Evolutionary conservation across 2,797 vertebrate species (phyloP).

Genomic region (Salmo trutta): DNA sequence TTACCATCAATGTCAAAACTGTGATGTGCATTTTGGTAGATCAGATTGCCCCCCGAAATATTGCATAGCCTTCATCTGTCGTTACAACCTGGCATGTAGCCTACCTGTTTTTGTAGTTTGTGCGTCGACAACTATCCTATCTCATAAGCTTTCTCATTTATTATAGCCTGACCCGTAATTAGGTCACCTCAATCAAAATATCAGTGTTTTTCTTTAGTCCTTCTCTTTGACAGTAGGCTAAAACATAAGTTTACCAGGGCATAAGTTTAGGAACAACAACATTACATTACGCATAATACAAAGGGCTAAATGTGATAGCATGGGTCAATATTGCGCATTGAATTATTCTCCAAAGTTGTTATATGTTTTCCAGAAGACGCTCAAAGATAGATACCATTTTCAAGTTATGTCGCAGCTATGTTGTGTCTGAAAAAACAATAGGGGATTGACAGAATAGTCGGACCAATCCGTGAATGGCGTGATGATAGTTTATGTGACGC

Average conservation of each 20-base stretch:
- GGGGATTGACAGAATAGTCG: conserved; percentile 65
- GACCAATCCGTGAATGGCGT: conserved; percentile 67
- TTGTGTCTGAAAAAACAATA: conserved; percentile 68
- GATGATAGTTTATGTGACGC: conserved; percentile 49
- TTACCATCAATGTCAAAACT: background rate
- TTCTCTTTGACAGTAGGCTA: background rate
- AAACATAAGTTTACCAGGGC: background rate
- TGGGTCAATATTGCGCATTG: background rate
- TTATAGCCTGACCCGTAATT: background rate
- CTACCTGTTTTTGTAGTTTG: background rate
- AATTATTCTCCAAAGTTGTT: conserved; percentile 17
- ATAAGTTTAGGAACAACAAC: background rate
- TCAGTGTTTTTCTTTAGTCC: background rate
- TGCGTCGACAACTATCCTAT: background rate
- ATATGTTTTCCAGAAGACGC: conserved; percentile 3
- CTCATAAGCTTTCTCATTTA: background rate
- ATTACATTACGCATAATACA: background rate
- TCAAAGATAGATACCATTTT: conserved; percentile 53
- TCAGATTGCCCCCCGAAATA: background rate
- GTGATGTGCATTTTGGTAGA: background rate
- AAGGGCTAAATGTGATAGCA: background rate
- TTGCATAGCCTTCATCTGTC: background rate
- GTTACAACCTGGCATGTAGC: background rate
- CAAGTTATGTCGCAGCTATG: conserved; percentile 75
- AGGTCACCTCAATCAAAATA: background rate